These are phyloP conservation scores for Brachyalestes nurse DNA, from an alignment of 2,797 vertebrate species.

Conservation along the genomic window DNA sequence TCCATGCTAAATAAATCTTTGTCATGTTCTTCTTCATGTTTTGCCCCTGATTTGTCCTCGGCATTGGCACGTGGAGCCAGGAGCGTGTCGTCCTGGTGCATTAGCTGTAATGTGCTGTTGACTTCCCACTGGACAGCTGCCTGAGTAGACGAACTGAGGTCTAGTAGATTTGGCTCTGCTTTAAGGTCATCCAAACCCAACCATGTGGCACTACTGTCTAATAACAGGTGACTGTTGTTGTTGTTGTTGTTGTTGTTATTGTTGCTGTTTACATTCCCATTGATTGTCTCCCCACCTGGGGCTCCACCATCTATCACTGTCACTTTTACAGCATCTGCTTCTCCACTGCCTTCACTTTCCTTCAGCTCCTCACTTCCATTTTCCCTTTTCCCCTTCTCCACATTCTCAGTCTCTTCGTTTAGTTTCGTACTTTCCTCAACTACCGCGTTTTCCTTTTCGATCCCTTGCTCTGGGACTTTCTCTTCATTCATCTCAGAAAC, in stretches of 20 bases:
- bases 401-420: conserved; percentile 67
- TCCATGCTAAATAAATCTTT: conserved; percentile 54
- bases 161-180: conserved; percentile 35
- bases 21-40: conserved; percentile 52
- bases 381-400: conserved; percentile 55
- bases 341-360: conserved; percentile 62
- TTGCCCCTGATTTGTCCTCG: conserved; percentile 51
- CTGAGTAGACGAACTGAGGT: conserved; percentile 43
- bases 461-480: conserved; percentile 52
- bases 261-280: conserved; percentile 82
- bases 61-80: conserved; percentile 72
- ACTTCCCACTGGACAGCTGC: conserved; percentile 50
- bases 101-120: conserved; percentile 63
- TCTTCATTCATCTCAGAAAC: conserved; percentile 50
- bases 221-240: conserved; percentile 66
- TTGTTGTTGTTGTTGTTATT: conserved; percentile 83
- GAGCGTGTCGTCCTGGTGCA: conserved; percentile 69
- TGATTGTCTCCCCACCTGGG: conserved; percentile 62
- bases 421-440: conserved; percentile 61
- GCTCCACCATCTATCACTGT: conserved; percentile 78
- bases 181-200: conserved; percentile 43
- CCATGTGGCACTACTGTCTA: conserved; percentile 54
- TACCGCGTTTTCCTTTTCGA: conserved; percentile 51
- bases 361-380: conserved; percentile 58
- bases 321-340: conserved; percentile 75